Percentiles rank a stretch among this genome's conserved stretches.
Conservation (phyloP, 92 coral and sea anemone species). For the Pocillopora meandrina region DNA sequence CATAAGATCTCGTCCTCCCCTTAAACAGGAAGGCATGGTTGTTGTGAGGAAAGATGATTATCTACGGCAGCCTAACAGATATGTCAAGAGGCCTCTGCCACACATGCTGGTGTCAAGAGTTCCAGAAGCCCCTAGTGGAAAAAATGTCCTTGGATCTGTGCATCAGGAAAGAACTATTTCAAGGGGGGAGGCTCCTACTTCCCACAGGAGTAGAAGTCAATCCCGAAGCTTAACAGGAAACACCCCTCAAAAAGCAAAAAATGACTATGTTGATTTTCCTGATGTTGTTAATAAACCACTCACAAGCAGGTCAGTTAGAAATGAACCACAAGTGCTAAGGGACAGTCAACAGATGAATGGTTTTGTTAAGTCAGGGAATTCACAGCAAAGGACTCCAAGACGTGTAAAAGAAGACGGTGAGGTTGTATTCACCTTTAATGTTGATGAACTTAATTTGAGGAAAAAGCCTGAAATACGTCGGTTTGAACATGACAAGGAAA, state of each 20-base stretch:
- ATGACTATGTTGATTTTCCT: conserved; percentile 64
- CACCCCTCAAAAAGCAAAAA: conserved; percentile 20
- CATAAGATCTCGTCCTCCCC: conserved; percentile 41
- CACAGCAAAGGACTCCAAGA: conserved; percentile 39
- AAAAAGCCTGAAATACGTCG: conserved; percentile 54
- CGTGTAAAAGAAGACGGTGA: conserved; percentile 45
- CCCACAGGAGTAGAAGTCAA: conserved; percentile 8
- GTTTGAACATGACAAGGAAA: conserved; percentile 47
- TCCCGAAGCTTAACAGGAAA: conserved; percentile 1
- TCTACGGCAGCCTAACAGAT: conserved; percentile 40
- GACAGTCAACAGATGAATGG: conserved; percentile 39
- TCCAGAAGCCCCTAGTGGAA: conserved; percentile 15
- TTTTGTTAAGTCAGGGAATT: conserved; percentile 36
- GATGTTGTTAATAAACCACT: conserved; percentile 21
- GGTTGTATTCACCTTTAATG: conserved; percentile 75
- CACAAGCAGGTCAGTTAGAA: conserved; percentile 31
- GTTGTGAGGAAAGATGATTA: conserved; percentile 77
- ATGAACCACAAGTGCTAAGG: conserved; percentile 1
- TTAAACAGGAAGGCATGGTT: conserved; percentile 55
- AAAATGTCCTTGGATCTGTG: conserved; percentile 17
- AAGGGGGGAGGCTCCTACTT: not conserved
- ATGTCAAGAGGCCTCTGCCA: conserved; percentile 41
- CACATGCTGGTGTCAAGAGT: conserved; percentile 39
- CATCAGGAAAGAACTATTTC: conserved; percentile 16
- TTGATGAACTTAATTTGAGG: conserved; percentile 80